Percentiles rank a stretch among this genome's conserved stretches.
Evolutionary conservation across 1,140 invertebrate genomes (phyloP).

Genomic region (Neodiprion lecontei): DNA sequence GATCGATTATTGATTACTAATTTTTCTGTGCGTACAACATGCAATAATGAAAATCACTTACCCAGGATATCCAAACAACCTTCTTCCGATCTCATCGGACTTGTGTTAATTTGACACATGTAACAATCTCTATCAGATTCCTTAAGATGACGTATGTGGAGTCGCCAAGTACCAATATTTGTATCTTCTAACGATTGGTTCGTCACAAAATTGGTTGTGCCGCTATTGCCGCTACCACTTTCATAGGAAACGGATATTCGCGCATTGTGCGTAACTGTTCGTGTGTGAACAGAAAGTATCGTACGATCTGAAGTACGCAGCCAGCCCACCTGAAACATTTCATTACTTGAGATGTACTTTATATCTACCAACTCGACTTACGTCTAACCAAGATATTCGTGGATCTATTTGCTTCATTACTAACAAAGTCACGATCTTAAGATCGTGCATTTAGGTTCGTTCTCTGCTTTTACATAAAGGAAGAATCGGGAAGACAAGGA

Average conservation of each 20-base stretch:
- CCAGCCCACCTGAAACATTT: slow-evolving; percentile 83
- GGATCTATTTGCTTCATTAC: too few relatives aligned
- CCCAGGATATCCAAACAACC: slow-evolving; percentile 77
- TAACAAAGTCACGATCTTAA: too few relatives aligned
- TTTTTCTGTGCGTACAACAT: too few relatives aligned
- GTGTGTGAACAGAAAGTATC: slow-evolving; percentile 82
- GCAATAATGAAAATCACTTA: slow-evolving; percentile 53
- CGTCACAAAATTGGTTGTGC: slow-evolving; percentile 68
- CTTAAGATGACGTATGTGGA: slow-evolving; percentile 70
- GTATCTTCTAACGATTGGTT: slow-evolving; percentile 67
- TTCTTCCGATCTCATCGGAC: slow-evolving; percentile 71
- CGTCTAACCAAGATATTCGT: too few relatives aligned
- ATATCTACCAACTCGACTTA: too few relatives aligned
- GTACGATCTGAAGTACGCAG: slow-evolving; percentile 88
- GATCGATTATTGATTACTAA: too few relatives aligned
- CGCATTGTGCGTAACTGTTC: slow-evolving; percentile 88
- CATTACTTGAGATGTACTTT: neutral
- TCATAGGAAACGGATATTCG: slow-evolving; percentile 82
- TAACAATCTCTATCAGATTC: slow-evolving; percentile 70
- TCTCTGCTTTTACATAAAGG: too few relatives aligned
- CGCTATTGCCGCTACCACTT: slow-evolving; percentile 73
- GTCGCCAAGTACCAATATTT: slow-evolving; percentile 71
- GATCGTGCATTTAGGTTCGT: too few relatives aligned
- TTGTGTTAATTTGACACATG: slow-evolving; percentile 76
- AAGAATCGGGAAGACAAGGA: too few relatives aligned